phyloP scores from a whole-genome alignment of 2,113 vertebrate species.

The Sinosuthora webbiana region DNA sequence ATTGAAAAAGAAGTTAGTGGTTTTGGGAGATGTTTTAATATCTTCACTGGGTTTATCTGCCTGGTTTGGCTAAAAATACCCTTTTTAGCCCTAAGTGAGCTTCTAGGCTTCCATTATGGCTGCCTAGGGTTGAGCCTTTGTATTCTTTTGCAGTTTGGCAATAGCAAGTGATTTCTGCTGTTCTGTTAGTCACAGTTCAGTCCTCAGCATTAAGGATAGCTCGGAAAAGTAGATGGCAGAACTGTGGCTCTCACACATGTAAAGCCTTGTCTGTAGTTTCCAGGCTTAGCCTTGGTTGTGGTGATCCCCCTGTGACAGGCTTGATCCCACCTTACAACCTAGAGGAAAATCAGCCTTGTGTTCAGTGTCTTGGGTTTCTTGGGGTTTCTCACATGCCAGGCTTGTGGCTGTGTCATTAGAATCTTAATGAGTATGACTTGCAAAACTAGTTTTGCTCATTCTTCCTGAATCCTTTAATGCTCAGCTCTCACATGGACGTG shows the following conservation, averaged over 20 bases:
- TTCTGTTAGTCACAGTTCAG: neutral
- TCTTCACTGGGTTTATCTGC: neutral
- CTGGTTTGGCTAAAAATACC: neutral
- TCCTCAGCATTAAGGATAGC: neutral
- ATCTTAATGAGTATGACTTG: neutral
- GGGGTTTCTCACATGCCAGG: neutral
- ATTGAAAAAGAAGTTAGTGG: neutral
- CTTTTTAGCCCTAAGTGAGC: neutral
- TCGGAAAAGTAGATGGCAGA: neutral
- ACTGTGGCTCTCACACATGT: neutral
- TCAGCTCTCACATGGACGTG: neutral
- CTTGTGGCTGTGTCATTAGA: neutral
- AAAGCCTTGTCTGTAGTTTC: neutral
- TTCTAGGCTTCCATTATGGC: neutral
- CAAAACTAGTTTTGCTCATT: constrained; percentile 23
- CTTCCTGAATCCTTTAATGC: neutral
- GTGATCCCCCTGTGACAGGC: neutral
- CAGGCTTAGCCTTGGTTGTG: neutral
- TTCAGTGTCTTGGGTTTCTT: neutral
- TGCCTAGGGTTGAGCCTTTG: neutral
- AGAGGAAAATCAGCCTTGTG: neutral
- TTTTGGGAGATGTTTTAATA: neutral
- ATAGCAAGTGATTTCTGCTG: neutral
- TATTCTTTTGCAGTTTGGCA: neutral
- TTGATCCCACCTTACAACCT: neutral